These are phyloP conservation scores for Limonius californicus DNA, from an alignment of 1,140 invertebrate genomes.

Conservation along the genomic window DNA sequence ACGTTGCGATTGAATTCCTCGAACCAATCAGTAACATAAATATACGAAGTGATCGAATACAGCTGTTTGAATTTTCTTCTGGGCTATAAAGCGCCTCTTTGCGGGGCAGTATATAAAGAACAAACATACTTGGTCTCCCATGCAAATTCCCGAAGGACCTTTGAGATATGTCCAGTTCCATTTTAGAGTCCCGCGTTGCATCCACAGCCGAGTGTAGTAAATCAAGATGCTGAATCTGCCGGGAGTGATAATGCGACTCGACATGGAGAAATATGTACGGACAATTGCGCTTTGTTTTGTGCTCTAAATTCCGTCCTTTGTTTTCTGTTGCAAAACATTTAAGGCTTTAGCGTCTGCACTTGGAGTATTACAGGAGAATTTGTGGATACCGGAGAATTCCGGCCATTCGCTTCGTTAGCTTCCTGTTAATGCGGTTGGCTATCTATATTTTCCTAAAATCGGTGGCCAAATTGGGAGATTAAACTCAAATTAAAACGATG, in stretches of 20 bases:
- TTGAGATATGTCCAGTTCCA: background rate
- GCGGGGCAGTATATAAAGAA: too few species aligned
- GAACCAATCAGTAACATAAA: too few species aligned
- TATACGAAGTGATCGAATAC: too few species aligned
- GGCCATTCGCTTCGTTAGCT: slow-evolving; percentile 14
- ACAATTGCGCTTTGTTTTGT: slow-evolving; percentile 27
- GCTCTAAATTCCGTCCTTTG: slow-evolving; percentile 27
- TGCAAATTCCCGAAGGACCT: background rate
- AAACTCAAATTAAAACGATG: too few species aligned
- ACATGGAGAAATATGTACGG: slow-evolving; percentile 35
- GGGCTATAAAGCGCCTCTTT: too few species aligned
- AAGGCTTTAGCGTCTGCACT: slow-evolving; percentile 22
- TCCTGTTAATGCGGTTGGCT: background rate
- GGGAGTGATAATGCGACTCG: slow-evolving; percentile 34
- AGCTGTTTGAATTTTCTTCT: too few species aligned
- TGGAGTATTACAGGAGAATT: slow-evolving; percentile 18
- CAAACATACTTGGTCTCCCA: background rate
- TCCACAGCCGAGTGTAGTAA: slow-evolving; percentile 22
- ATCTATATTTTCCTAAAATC: too few species aligned
- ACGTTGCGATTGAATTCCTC: too few species aligned
- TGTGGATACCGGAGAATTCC: slow-evolving; percentile 13
- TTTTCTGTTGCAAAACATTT: slow-evolving; percentile 26
- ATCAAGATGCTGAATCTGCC: slow-evolving; percentile 33
- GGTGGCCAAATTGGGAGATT: too few species aligned
- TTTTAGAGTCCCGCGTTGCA: background rate